Evolutionary conservation across 2,888 invertebrate species (phyloP), one percentile per base, ranked within the genome.

Genomic region (Athalia circularis): DNA sequence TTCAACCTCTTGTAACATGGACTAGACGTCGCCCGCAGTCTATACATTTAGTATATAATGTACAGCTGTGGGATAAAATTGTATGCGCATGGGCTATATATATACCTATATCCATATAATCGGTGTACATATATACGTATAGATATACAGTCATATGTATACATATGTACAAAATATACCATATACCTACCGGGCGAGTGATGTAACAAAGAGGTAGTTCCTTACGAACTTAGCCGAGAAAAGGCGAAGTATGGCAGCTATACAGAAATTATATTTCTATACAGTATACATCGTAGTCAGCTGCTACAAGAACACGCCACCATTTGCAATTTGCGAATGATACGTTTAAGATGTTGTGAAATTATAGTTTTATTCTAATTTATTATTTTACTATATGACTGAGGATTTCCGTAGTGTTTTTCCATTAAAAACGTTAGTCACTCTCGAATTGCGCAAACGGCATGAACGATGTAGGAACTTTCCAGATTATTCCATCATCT

Each of bases 131-230:
- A 57, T n/a, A 70, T 57, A 70, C 54, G 13, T 57, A 70, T 57
- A 70, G 9, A 70, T 50, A 45, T 50, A 29, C 50, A 64, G 15
- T 13, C 15, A 50, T 9, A 50, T n/a, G 45, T n/a, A 43, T 64
- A 75, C 75, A 75, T 62, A 62, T 62, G 29, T 29, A 29, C 29
- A 29, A 29, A 29, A 29, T 29, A 2, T 29, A 29, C 29, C 29
- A 29, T 29, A 29, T 29, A 29, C 29, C 29, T 29, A 29, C 29
- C 29, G 29, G n/a, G 62, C 59, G 81, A 85, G 85, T 89, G 89
- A 90, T 88, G 89, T 89, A 89, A 89, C 88, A 87, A 87, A 85
- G 86, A 85, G 85, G 85, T 64, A n/a, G 84, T 84, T 84, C 83
- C 83, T 82, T 74, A 80, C 89, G 88, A 85, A 85, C 83, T 84